Percentiles rank a stretch among this genome's conserved stretches.
These are phyloP conservation scores for Oreochromis grahami DNA, from an alignment of 2,797 vertebrate species.

Conservation along the genomic window DNA sequence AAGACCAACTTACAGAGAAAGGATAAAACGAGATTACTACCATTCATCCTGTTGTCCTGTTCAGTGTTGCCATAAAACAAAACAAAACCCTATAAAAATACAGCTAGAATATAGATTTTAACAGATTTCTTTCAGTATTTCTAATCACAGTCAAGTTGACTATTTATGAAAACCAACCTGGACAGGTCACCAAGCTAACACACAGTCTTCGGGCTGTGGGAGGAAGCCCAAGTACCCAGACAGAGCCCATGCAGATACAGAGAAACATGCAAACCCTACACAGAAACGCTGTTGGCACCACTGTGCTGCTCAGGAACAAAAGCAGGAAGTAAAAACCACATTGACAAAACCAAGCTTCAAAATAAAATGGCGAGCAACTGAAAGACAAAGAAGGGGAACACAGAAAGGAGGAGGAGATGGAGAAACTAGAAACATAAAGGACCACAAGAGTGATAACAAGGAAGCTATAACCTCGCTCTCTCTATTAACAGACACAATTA, in stretches of 20 bases:
- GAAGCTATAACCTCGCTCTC: neutral
- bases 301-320: neutral
- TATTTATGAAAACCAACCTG: too few relatives aligned
- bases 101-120: too few relatives aligned
- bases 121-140: too few relatives aligned
- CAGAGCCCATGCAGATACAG: neutral
- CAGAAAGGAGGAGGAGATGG: neutral
- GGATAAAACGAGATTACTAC: too few relatives aligned
- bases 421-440: neutral
- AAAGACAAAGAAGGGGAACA: neutral
- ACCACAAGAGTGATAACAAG: neutral
- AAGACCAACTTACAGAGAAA: neutral
- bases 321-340: neutral
- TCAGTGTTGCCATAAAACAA: neutral
- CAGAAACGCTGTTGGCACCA: neutral
- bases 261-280: neutral
- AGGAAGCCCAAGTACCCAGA: neutral
- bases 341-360: neutral
- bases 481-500: too few relatives aligned
- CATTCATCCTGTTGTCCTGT: too few relatives aligned
- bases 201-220: too few relatives aligned
- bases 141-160: too few relatives aligned
- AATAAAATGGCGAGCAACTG: neutral
- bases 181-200: too few relatives aligned
- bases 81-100: too few relatives aligned